These are phyloP conservation scores for Peribatodes rhomboidaria DNA, from an alignment of 2,888 invertebrate species.

Conservation along the genomic window DNA sequence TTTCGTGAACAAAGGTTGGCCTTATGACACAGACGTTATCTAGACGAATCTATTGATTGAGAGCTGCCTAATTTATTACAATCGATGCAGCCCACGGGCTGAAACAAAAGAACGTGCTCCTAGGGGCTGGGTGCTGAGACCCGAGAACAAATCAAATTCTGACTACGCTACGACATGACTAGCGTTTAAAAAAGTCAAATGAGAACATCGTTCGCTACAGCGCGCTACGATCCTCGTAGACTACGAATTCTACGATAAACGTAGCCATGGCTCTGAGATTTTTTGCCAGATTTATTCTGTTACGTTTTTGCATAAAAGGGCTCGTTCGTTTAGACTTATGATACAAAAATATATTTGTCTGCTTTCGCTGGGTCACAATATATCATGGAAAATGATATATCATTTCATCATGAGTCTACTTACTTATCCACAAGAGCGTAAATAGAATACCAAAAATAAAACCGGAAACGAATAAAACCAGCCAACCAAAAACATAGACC, in stretches of 20 bases:
- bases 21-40: slow-evolving; percentile 30
- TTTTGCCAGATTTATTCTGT: slow-evolving; percentile 34
- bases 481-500: neutral
- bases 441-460: slow-evolving; percentile 6
- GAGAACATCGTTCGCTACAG: slow-evolving; percentile 31
- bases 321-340: slow-evolving; percentile 35
- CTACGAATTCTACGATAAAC: slow-evolving; percentile 36
- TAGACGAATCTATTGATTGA: slow-evolving; percentile 38
- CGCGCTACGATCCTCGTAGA: slow-evolving; percentile 34
- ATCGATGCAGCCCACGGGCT: slow-evolving; percentile 31
- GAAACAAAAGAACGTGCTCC: slow-evolving; percentile 32
- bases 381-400: slow-evolving; percentile 30
- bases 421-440: slow-evolving; percentile 7
- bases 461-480: slow-evolving; percentile 5
- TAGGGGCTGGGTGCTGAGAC: slow-evolving; percentile 16
- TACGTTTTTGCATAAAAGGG: slow-evolving; percentile 27
- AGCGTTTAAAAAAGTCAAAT: slow-evolving; percentile 35
- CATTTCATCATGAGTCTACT: slow-evolving; percentile 18
- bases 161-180: slow-evolving; percentile 31
- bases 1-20: slow-evolving; percentile 30
- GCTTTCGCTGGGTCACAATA: slow-evolving; percentile 22
- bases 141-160: slow-evolving; percentile 35
- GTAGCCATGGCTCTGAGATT: slow-evolving; percentile 27
- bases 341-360: slow-evolving; percentile 33
- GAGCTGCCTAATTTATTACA: slow-evolving; percentile 37